Evolutionary conservation across 2,797 vertebrate species (phyloP).

Genomic region (Sciaenops ocellatus): DNA sequence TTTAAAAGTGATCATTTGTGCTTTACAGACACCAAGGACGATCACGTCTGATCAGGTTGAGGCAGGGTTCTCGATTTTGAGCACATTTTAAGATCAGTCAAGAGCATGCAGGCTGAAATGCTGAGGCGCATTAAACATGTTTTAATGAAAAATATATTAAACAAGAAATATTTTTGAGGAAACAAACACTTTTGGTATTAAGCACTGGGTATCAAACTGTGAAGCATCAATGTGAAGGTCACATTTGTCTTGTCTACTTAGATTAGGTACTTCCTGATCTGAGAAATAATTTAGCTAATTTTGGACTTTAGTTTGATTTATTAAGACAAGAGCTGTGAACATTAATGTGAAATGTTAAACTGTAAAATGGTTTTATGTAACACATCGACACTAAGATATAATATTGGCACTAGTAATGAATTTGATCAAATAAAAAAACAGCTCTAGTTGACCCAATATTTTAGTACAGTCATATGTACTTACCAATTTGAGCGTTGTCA

Average conservation of each 20-base stretch:
- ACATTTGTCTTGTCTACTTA: neutral
- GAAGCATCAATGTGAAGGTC: neutral
- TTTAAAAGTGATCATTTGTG: neutral
- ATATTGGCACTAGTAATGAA: neutral
- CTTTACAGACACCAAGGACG: neutral
- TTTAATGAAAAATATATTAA: neutral
- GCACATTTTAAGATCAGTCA: neutral
- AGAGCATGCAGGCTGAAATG: neutral
- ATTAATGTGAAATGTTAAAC: neutral
- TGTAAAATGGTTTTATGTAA: neutral
- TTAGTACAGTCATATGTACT: slow-evolving; percentile 37
- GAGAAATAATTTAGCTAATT: neutral
- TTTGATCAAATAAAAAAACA: neutral
- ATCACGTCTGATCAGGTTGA: neutral
- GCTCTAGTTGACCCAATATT: neutral
- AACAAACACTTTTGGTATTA: neutral
- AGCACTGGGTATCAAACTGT: neutral
- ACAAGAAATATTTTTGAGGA: neutral
- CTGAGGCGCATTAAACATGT: neutral
- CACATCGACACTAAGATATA: neutral
- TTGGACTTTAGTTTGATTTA: neutral
- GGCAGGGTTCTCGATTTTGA: neutral
- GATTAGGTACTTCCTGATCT: neutral
- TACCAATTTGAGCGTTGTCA: slow-evolving; percentile 98
- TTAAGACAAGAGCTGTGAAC: neutral